Conservation (phyloP, 2,797 vertebrate genomes). For the Poliocrania exsul region DNA sequence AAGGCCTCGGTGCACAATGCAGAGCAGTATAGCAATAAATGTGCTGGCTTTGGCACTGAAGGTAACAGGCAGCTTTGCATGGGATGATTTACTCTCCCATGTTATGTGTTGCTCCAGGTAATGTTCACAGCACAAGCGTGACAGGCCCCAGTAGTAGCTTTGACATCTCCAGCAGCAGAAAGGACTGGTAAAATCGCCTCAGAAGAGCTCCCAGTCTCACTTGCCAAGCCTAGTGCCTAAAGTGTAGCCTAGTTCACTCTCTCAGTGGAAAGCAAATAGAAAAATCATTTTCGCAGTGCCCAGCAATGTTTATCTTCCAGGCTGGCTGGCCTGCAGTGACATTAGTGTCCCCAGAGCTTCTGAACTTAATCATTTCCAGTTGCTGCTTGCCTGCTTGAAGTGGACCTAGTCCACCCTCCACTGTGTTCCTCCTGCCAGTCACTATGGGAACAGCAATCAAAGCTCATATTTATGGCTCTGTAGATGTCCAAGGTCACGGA, state of each 20-base stretch:
- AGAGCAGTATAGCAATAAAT: background rate
- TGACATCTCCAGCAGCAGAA: background rate
- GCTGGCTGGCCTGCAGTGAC: constrained; percentile 61
- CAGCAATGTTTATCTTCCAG: constrained; percentile 69
- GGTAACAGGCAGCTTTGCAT: background rate
- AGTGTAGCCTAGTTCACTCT: background rate
- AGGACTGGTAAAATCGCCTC: background rate
- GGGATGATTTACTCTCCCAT: background rate
- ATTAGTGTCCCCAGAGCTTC: constrained; percentile 61
- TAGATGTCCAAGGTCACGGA: constrained; percentile 46
- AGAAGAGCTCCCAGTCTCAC: background rate
- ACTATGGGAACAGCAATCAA: constrained; percentile 62
- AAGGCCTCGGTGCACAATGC: background rate
- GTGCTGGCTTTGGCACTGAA: background rate
- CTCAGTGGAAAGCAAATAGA: constrained; percentile 49
- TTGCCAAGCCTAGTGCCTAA: background rate
- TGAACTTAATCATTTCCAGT: constrained; percentile 67
- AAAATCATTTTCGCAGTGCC: constrained; percentile 54
- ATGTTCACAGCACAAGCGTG: background rate
- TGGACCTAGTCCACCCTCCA: background rate
- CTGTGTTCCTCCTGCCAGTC: constrained; percentile 56
- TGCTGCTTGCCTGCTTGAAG: constrained; percentile 55
- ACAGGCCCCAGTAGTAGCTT: background rate
- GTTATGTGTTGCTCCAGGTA: background rate
- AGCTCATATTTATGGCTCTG: constrained; percentile 57